These are phyloP conservation scores for Pseudolycoriella hygida DNA, from an alignment of 2,888 invertebrate genomes.

Conservation along the genomic window DNA sequence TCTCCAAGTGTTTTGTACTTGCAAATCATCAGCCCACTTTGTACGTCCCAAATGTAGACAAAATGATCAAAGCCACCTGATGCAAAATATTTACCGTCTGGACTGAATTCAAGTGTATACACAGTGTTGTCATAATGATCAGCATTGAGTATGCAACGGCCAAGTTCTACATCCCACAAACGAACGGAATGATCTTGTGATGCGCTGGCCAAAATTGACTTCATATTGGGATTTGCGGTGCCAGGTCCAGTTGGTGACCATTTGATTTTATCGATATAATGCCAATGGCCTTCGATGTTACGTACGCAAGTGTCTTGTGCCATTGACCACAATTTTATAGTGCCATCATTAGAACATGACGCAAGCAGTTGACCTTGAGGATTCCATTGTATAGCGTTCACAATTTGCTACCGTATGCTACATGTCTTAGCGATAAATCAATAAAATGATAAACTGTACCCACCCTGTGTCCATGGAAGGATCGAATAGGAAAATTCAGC, in stretches of 20 bases:
- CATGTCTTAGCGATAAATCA: slow-evolving; percentile 3
- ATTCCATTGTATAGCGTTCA: slow-evolving; percentile 99
- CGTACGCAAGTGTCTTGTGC: slow-evolving; percentile 89
- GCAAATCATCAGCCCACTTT: slow-evolving; percentile 87
- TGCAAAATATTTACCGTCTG: slow-evolving; percentile 93
- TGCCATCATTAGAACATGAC: slow-evolving; percentile 83
- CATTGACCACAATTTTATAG: slow-evolving; percentile 98
- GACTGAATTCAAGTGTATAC: slow-evolving; percentile 95
- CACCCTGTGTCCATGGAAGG: too few species aligned
- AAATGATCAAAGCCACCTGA: slow-evolving; percentile 78
- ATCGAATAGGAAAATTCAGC: slow-evolving; percentile 48
- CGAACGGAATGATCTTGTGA: slow-evolving; percentile 98
- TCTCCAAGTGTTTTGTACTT: slow-evolving; percentile 97
- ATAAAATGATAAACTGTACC: background rate
- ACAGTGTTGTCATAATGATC: slow-evolving; percentile 97
- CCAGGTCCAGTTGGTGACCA: slow-evolving; percentile 98
- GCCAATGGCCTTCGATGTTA: slow-evolving; percentile 88
- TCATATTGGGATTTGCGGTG: slow-evolving; percentile 93
- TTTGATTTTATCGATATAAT: slow-evolving; percentile 98
- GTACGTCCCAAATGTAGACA: slow-evolving; percentile 97
- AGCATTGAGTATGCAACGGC: slow-evolving; percentile 79
- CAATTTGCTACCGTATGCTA: slow-evolving; percentile 62
- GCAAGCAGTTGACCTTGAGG: slow-evolving; percentile 62
- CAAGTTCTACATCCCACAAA: slow-evolving; percentile 79
- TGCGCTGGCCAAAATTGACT: slow-evolving; percentile 89